Base-by-base conservation (phyloP, 2,797 vertebrate species). In the Odontamblyopus lacepedii region DNA sequence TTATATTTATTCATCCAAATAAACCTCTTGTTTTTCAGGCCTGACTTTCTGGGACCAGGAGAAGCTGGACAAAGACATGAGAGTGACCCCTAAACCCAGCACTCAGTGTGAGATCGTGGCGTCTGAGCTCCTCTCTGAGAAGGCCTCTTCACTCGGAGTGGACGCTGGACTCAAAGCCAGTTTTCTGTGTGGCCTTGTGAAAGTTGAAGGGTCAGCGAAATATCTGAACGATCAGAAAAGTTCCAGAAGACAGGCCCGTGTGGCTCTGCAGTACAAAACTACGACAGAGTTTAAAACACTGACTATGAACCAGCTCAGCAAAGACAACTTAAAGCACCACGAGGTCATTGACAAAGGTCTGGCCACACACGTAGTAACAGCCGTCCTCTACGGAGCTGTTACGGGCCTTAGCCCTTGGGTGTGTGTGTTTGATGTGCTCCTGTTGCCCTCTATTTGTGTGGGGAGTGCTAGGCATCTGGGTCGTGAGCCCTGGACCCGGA, bases 221-320 rank as follows among this genome's bases (percentile, higher is more conserved):
- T 55, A 55, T 55, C 19, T 55, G 6, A 55, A 55, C 53, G 53
- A 55, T 23, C 9, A 55, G 6, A 55, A n/a, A 55, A n/a, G 19
- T 2, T 55, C 53, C 19, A 55, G 19, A 23, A 55, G n/a, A 55
- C 53, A 55, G 19, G 53, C 53, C 6, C 19, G 53, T 0, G 53
- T 55, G 7, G 1, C 53, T 55, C 53, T 55, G 53, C 53, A 55
- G 53, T 55, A 55, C 53, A 77, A 80, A 63, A 77, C 74, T 11
- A 77, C 79, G 29, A 82, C 81, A 0, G 9, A 1, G 4, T 84
- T 80, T 57, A 62, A 74, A n/a, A 60, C 75, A 61, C 19, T 63
- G 30, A 63, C 61, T 18, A 63, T 63, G 61, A 38, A 63, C 29
- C 61, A 61, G 16, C 59, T 61, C 6, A 8, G 59, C 13, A 32